Base-by-base conservation (phyloP, 2,797 vertebrate species). In the Poecilia wingei region DNA sequence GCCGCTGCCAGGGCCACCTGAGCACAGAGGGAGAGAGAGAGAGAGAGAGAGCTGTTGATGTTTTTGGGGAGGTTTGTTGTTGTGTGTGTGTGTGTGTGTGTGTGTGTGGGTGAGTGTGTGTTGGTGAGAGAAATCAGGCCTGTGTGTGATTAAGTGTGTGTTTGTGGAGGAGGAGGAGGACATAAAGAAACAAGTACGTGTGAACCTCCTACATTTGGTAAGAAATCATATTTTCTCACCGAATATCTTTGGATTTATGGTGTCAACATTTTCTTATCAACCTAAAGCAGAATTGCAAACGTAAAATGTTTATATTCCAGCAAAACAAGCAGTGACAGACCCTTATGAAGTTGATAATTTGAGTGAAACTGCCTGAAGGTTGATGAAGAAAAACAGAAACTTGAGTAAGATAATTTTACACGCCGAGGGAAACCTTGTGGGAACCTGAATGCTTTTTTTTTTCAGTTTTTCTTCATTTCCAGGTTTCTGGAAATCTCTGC, bases 1-100 rank as follows among this genome's bases (percentile, higher is more conserved):
- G 81, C 98, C 98, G 28, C 98, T 99, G 92, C 98, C 98, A 10
- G 98, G 98, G 43, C 98, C 98, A 90, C 98, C 98, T 99, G 70
- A 70, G 51, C 82, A 80, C 77, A 84, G 79, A 83, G 80, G 39
- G 87, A 83, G 81, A 86, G 89, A 41, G 39, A 41, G 49, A 51
- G 47, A 49, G 6, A 83, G 79, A 39, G 87, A 84, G 82, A 86
- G 89, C 74, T 81, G 86, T 83, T 87, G 87, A 89, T 91, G 89
- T 86, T 92, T 86, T 28, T 78, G 74, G 84, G 76, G 64, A 70
- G 13, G 77, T 31, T 80, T 84, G 66, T 69, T 69, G 39, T 45
- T 1, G 5, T n/a, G 4, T 64, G 31, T 66, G 31, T 66, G 49
- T 70, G 72, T 33, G 74, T 39, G 74, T 73, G 76, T 73, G 51